Evolutionary conservation across 2,888 invertebrate genomes (phyloP), one percentile per base, ranked within the genome.

Genomic region (Himalopsyche tibetana): DNA sequence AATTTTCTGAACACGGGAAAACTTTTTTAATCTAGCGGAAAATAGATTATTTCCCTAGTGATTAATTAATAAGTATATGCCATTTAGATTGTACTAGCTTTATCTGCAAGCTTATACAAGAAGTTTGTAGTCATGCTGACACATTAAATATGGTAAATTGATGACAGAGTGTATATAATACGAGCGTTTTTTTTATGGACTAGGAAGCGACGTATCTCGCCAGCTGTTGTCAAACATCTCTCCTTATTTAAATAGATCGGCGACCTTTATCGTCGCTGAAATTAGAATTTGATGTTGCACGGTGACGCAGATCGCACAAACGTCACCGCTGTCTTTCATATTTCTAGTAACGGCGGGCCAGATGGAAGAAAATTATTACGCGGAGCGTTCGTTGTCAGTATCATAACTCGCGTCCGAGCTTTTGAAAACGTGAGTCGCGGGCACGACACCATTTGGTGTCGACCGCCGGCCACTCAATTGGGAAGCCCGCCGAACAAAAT

Each of bases 151-250:
- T 11, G 45, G 8, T 45, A 45, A 45, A 45, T 45, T 45, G 45
- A 45, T 11, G 45, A 11, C 45, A 45, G 9, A 40, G 6, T 40
- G 40, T 45, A 42, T 42, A 42, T 42, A 45, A 45, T 40, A 40
- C 6, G 11, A 17, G 55, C 17, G 1, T 17, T 63, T 63, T n/a
- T 63, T 74, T 74, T 74, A 69, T 28, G 69, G 36, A 38, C 74
- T 74, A 12, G 38, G 15, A 3, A 19, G 38, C 38, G 8, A 1
- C 38, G 15, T 38, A 74, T 74, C 36, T 38, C 15, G 12, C 74
- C 74, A 74, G 74, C 74, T 74, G 74, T 74, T 74, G 74, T 74
- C 74, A 74, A 74, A 74, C 74, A 74, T 38, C 74, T 74, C 19
- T 74, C 74, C 36, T 36, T 36, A 38, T 74, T 74, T 74, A 74